Base-by-base conservation (phyloP, 2,113 vertebrate genomes). In the Barnardius zonarius region DNA sequence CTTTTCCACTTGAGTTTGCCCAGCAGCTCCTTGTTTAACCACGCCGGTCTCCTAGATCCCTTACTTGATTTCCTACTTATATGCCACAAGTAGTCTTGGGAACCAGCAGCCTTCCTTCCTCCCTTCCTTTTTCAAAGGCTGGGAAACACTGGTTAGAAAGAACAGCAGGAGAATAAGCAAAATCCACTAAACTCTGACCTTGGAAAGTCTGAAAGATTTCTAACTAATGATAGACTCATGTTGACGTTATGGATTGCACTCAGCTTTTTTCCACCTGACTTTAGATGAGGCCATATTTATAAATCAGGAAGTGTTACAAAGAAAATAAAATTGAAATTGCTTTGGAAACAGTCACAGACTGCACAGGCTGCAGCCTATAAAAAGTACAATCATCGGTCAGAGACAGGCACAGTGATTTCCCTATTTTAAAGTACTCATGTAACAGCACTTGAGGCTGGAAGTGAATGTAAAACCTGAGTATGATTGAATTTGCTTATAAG, bases 61-160 rank as follows among this genome's bases (percentile, higher is more conserved):
- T n/a, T n/a, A n/a, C n/a, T n/a, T n/a, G n/a, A n/a, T n/a, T n/a
- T n/a, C n/a, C n/a, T n/a, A n/a, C n/a, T n/a, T n/a, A 63, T 66
- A 81, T 75, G 22, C 8, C 17, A 18, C 10, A 46, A 72, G 13
- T 10, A 0, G 0, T n/a, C 37, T 44, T 18, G 22, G 25, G 16
- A 86, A 48, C 1, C 11, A 49, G 9, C n/a, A 2, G 0, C 27
- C n/a, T 72, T 64, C 11, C 28, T 74, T 83, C 22, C 37, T 75
- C 63, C 13, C 22, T 74, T 83, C 22, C 12, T 62, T 76, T 79
- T 83, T 28, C 41, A 75, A 79, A 59, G 18, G 5, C 3, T 83
- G 8, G 4, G 23, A 86, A 63, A 63, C 5, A 14, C 14, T 49
- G 2, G 2, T 51, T 5, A 4, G 10, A 44, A 75, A 75, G 41